Conservation (phyloP, 2,888 invertebrate genomes). For the Epistrophe eligans region DNA sequence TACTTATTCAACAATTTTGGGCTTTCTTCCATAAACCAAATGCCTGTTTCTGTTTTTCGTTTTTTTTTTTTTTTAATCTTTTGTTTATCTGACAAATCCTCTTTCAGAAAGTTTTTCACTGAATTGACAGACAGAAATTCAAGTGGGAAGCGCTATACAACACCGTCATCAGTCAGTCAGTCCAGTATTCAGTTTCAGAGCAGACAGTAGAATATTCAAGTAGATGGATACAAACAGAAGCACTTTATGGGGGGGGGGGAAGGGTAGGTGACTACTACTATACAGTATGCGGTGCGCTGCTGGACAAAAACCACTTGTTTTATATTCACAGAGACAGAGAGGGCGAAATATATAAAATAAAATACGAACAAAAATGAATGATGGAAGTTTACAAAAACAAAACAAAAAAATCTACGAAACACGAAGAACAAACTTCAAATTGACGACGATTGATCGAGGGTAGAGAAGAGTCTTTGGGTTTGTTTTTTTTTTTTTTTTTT, state of each 20-base stretch:
- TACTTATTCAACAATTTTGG: conserved; percentile 36
- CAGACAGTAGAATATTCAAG: conserved; percentile 49
- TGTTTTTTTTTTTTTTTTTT: neutral
- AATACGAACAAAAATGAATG: neutral
- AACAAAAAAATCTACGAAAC: conserved; percentile 20
- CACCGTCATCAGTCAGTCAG: conserved; percentile 45
- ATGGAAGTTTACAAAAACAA: conserved; percentile 18
- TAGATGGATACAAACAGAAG: conserved; percentile 55
- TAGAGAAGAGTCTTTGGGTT: conserved; percentile 20
- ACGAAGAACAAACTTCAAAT: conserved; percentile 45
- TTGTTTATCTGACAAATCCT: conserved; percentile 27
- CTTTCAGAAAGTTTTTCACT: conserved; percentile 33
- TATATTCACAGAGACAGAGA: conserved; percentile 30
- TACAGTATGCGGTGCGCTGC: neutral
- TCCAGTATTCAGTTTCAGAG: conserved; percentile 19
- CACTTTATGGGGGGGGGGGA: conserved; percentile 17
- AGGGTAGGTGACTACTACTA: neutral
- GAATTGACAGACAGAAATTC: conserved; percentile 39
- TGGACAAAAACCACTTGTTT: conserved; percentile 56
- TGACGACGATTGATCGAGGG: conserved; percentile 67
- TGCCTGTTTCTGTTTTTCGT: neutral
- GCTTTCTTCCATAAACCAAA: neutral
- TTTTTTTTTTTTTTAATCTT: conserved; percentile 7
- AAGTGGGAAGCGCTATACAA: conserved; percentile 40
- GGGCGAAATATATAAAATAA: conserved; percentile 24